Percentiles rank a stretch among this genome's conserved stretches.
Evolutionary conservation across 2,888 invertebrate genomes (phyloP).

Genomic region (Cerceris rybyensis): DNA sequence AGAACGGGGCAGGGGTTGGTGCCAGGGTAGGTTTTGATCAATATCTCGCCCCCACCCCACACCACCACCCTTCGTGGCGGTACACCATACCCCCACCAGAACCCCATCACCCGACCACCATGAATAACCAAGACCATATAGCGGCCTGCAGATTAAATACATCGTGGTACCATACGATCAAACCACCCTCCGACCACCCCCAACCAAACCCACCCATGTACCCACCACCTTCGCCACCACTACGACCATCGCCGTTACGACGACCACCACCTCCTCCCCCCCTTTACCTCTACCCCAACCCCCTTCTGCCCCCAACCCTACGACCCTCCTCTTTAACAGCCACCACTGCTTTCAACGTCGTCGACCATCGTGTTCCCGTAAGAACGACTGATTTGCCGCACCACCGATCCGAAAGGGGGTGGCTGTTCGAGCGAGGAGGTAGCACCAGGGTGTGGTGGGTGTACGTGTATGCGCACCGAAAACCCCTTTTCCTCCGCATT

Average conservation of each 20-base stretch:
- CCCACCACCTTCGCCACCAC: slow-evolving; percentile 43
- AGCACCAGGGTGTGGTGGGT: slow-evolving; percentile 41
- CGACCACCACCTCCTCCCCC: slow-evolving; percentile 7
- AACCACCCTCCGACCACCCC: slow-evolving; percentile 59
- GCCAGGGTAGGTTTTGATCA: slow-evolving; percentile 82
- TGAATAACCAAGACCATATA: slow-evolving; percentile 80
- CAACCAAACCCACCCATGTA: slow-evolving; percentile 41
- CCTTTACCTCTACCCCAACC: slow-evolving; percentile 6
- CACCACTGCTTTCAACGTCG: slow-evolving; percentile 68
- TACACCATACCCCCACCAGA: slow-evolving; percentile 76
- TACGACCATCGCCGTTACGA: slow-evolving; percentile 28
- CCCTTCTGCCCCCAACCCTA: slow-evolving; percentile 28
- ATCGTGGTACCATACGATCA: slow-evolving; percentile 74
- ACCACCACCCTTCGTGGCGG: slow-evolving; percentile 76
- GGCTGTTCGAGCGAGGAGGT: slow-evolving; percentile 35
- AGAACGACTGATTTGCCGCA: slow-evolving; percentile 71
- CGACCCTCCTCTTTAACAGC: slow-evolving; percentile 69
- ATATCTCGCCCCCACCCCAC: slow-evolving; percentile 81
- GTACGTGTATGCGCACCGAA: slow-evolving; percentile 48
- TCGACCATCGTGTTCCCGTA: slow-evolving; percentile 70
- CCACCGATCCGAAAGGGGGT: slow-evolving; percentile 64
- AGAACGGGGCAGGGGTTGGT: slow-evolving; percentile 74
- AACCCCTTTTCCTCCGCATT: slow-evolving; percentile 65
- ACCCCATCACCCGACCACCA: slow-evolving; percentile 78
- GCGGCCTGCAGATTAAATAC: slow-evolving; percentile 77